These are phyloP conservation scores for Drosophila gunungcola DNA, from an alignment of 1,140 invertebrate species.

Conservation along the genomic window DNA sequence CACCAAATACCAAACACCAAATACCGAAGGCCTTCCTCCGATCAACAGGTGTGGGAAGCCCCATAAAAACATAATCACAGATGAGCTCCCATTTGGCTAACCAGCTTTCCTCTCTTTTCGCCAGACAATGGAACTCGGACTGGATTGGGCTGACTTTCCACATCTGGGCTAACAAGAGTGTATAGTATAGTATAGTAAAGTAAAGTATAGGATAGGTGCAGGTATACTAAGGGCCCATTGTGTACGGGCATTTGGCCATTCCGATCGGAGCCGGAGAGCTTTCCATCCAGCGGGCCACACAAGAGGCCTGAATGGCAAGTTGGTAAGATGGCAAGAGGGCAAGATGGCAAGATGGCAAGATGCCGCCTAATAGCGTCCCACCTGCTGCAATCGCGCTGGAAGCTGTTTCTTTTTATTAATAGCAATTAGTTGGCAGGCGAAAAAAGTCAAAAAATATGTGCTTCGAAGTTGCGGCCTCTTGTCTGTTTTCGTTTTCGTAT, in stretches of 20 bases:
- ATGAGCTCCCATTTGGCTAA: conserved; percentile 55
- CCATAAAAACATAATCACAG: conserved; percentile 51
- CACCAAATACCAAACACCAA: conserved; percentile 4
- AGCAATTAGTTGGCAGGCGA: conserved; percentile 63
- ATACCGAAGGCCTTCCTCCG: conserved; percentile 2
- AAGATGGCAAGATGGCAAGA: conserved; percentile 33
- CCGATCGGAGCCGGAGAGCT: conserved; percentile 25
- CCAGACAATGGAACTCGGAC: conserved; percentile 46
- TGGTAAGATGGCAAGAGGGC: neutral
- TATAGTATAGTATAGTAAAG: neutral
- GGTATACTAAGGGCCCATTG: conserved; percentile 44
- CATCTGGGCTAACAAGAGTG: conserved; percentile 49
- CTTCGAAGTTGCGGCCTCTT: conserved; percentile 53
- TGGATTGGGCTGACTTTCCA: conserved; percentile 44
- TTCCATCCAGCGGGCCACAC: conserved; percentile 50
- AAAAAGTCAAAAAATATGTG: conserved; percentile 33
- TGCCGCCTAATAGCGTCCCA: conserved; percentile 49
- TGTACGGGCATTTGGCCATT: conserved; percentile 24
- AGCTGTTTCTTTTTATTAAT: conserved; percentile 71
- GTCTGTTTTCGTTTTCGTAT: conserved; percentile 37
- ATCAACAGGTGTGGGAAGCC: conserved; percentile 61
- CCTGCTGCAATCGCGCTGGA: conserved; percentile 33
- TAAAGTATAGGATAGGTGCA: no score
- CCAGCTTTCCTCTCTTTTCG: conserved; percentile 39
- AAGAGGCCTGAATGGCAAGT: conserved; percentile 18